Evolutionary conservation across 2,888 invertebrate species (phyloP).

Genomic region (Oasisia sp.): DNA sequence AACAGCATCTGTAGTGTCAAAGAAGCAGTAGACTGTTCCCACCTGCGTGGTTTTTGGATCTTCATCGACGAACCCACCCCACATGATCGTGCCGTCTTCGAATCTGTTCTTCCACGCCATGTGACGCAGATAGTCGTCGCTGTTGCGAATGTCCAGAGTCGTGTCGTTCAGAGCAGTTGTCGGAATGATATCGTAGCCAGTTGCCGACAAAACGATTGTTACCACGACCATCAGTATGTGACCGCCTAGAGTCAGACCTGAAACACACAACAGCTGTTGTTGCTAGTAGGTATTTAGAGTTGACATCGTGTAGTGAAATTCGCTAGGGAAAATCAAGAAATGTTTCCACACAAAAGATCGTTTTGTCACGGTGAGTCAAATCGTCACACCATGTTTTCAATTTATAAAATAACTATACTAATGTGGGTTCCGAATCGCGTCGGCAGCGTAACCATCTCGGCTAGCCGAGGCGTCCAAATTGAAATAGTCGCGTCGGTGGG

Average conservation of each 20-base stretch:
- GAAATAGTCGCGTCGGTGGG: too few species aligned
- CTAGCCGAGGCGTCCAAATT: too few species aligned
- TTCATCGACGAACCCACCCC: not conserved
- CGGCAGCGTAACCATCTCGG: too few species aligned
- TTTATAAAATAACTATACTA: too few species aligned
- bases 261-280: not conserved
- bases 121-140: conserved; percentile 46
- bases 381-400: too few species aligned
- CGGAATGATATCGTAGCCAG: conserved; percentile 40
- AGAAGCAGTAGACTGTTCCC: not conserved
- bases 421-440: too few species aligned
- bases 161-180: conserved; percentile 34
- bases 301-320: too few species aligned
- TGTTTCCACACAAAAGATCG: too few species aligned
- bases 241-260: conserved; percentile 28
- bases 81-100: conserved; percentile 24
- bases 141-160: conserved; percentile 48
- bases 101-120: conserved; percentile 45
- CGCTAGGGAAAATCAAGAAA: too few species aligned
- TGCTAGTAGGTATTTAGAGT: not conserved
- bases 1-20: not conserved
- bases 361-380: too few species aligned
- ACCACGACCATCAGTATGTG: conserved; percentile 36
- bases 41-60: not conserved
- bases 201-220: conserved; percentile 31